Conservation (phyloP, 2,888 invertebrate species). For the Anagyrus pseudococci region DNA sequence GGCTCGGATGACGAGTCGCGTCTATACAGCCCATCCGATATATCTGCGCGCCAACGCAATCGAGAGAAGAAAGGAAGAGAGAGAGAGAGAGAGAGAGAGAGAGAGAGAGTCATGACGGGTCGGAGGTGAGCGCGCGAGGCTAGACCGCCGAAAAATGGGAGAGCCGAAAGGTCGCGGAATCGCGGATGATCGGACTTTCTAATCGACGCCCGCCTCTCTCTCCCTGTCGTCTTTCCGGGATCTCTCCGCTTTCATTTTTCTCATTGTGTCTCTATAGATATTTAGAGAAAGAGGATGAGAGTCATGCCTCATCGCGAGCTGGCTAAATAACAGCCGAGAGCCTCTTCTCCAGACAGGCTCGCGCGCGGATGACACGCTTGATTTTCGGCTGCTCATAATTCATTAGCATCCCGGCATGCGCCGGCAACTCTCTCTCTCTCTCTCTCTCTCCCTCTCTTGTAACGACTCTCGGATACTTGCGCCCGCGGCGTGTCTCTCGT, state of each 20-base stretch:
- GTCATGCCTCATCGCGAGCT: no score
- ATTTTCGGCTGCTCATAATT: no score
- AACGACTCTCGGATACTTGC: no score
- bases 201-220: conserved; percentile 6
- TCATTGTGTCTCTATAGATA: background rate
- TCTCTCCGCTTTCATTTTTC: background rate
- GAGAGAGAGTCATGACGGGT: background rate
- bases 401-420: no score
- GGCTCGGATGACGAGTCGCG: no score
- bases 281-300: background rate
- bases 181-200: conserved; percentile 36
- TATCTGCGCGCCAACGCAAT: background rate
- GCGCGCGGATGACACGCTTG: no score
- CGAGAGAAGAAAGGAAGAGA: background rate
- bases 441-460: no score
- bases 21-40: background rate
- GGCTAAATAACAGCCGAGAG: no score
- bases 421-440: no score
- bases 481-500: no score
- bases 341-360: no score
- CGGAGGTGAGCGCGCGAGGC: background rate
- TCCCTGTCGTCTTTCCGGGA: background rate
- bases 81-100: background rate
- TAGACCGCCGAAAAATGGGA: background rate
- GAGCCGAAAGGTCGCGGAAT: conserved; percentile 24